A percentile compares a stretch with the other conserved stretches of the same genome.
phyloP scores from a whole-genome alignment of 2,797 vertebrate species.

The Thaleichthys pacificus region DNA sequence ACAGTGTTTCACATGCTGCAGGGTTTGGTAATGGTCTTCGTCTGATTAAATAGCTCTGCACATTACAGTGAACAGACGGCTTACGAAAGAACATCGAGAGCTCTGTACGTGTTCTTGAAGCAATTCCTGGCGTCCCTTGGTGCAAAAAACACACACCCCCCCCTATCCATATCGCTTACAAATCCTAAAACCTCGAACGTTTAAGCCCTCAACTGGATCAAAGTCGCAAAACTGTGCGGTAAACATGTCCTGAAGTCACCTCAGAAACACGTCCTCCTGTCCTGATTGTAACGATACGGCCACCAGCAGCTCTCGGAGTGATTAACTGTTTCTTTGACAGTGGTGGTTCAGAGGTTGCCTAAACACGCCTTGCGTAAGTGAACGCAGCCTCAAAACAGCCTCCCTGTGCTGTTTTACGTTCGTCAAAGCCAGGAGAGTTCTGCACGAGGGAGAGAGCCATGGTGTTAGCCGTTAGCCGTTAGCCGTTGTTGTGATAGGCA shows the following conservation, averaged over 20 bases:
- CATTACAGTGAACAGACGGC: too few relatives aligned
- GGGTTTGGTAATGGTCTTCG: neutral
- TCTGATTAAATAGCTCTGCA: neutral
- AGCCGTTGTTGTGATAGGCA: neutral
- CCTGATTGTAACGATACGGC: slow-evolving; percentile 24
- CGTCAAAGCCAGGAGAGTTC: neutral
- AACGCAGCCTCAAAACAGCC: slow-evolving; percentile 3
- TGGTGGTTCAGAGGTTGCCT: slow-evolving; percentile 14
- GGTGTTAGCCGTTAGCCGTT: too few relatives aligned
- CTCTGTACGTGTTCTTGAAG: neutral
- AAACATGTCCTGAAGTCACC: slow-evolving; percentile 18
- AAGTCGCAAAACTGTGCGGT: neutral
- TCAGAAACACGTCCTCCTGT: neutral
- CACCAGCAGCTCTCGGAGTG: neutral
- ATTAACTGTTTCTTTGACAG: slow-evolving; percentile 11
- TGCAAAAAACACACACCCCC: neutral
- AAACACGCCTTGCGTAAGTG: slow-evolving; percentile 10
- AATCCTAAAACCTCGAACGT: slow-evolving; percentile 14
- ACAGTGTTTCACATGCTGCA: neutral
- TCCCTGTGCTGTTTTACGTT: neutral
- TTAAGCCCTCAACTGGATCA: neutral
- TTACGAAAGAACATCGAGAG: neutral
- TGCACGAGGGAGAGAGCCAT: too few relatives aligned
- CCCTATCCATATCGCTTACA: slow-evolving; percentile 10
- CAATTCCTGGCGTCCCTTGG: neutral